Percentiles rank a stretch among this genome's conserved stretches.
These are phyloP conservation scores for Brienomyrus brachyistius DNA, from an alignment of 2,113 vertebrate genomes.

Conservation along the genomic window DNA sequence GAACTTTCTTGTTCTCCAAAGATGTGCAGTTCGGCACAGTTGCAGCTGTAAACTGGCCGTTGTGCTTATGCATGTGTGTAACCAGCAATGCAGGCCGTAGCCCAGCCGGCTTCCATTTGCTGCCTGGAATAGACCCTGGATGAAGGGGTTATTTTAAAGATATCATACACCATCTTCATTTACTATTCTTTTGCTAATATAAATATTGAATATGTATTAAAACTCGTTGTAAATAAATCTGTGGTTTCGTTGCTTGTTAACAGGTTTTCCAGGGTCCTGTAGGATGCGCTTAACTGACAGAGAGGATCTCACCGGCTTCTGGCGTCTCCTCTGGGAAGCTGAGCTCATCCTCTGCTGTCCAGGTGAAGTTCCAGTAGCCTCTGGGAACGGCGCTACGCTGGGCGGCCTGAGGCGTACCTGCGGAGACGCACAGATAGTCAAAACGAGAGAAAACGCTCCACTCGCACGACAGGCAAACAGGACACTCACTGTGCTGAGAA, in stretches of 20 bases:
- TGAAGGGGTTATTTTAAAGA: background rate
- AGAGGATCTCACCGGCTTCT: slow-evolving; percentile 52
- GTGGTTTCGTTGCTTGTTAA: background rate
- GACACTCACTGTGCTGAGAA: background rate
- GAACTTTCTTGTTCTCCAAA: background rate
- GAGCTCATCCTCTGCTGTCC: slow-evolving; percentile 60
- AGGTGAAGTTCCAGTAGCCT: slow-evolving; percentile 68
- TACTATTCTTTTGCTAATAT: background rate
- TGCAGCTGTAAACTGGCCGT: background rate
- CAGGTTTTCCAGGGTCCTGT: background rate
- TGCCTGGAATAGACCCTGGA: background rate
- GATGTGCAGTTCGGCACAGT: background rate
- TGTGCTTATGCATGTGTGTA: background rate
- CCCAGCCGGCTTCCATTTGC: background rate
- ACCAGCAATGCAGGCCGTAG: background rate
- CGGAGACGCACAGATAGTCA: background rate
- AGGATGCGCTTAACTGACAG: slow-evolving; percentile 34
- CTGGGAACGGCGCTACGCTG: slow-evolving; percentile 32
- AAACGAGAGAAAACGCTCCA: slow-evolving; percentile 23
- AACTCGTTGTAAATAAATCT: background rate
- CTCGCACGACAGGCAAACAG: slow-evolving; percentile 25
- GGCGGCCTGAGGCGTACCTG: slow-evolving; percentile 24
- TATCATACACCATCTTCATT: background rate
- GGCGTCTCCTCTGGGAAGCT: slow-evolving; percentile 43
- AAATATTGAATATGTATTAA: background rate